phyloP scores from a whole-genome alignment of 2,113 vertebrate species.

The Caracal caracal region DNA sequence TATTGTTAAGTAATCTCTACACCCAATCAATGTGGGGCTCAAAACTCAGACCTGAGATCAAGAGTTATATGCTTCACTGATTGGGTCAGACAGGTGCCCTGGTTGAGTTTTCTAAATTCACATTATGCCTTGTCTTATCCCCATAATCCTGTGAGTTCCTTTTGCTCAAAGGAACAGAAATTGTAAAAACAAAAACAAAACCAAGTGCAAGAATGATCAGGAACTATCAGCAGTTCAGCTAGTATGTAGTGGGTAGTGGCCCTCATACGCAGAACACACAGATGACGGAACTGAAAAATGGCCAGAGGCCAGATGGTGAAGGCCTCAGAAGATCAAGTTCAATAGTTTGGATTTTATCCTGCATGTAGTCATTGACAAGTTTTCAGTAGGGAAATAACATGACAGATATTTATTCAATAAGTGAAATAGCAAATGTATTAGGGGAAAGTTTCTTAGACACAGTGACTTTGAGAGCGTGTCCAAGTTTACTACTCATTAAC shows the following conservation, averaged over 20 bases:
- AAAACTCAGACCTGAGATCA: background rate
- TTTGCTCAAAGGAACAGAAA: background rate
- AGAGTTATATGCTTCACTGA: background rate
- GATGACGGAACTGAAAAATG: background rate
- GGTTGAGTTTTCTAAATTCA: background rate
- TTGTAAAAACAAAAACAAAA: constrained; percentile 11
- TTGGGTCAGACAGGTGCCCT: background rate
- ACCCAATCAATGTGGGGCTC: background rate
- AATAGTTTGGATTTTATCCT: background rate
- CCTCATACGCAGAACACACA: background rate
- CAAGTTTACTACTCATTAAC: constrained; percentile 7
- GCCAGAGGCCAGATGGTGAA: background rate
- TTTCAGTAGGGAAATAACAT: constrained; percentile 23
- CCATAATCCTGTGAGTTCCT: background rate
- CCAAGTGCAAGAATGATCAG: background rate
- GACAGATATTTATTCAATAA: constrained; percentile 42
- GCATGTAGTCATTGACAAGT: background rate
- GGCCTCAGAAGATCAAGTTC: background rate
- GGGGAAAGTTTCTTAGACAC: constrained; percentile 25
- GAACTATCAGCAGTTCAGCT: background rate
- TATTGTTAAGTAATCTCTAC: background rate
- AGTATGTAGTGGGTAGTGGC: background rate
- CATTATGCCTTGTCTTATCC: background rate
- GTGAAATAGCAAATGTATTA: background rate
- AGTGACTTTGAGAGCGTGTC: background rate